Conservation (phyloP, 2,888 invertebrate genomes). For the Hydrotaea cyrtoneurina region DNA sequence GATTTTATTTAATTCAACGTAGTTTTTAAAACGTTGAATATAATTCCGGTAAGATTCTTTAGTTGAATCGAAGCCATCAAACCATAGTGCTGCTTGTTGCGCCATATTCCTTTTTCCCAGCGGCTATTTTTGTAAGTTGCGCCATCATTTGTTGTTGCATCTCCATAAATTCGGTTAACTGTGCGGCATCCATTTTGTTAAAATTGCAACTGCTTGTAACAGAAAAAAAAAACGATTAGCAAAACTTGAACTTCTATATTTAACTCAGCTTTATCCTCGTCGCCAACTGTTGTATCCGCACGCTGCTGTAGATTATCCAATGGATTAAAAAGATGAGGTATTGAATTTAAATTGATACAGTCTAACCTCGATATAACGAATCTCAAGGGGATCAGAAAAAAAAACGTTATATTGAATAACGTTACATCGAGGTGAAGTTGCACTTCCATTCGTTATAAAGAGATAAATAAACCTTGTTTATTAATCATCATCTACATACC, state of each 20-base stretch:
- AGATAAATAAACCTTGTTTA: too few relatives aligned
- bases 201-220: not conserved
- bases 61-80: conserved; percentile 24
- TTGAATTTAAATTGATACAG: too few relatives aligned
- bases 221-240: not conserved
- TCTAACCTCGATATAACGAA: too few relatives aligned
- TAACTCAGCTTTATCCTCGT: conserved; percentile 1
- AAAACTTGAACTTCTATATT: not conserved
- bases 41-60: conserved; percentile 26
- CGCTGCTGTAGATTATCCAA: not conserved
- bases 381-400: too few relatives aligned
- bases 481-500: too few relatives aligned
- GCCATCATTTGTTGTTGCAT: conserved; percentile 12
- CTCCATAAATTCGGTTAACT: conserved; percentile 11
- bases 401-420: too few relatives aligned
- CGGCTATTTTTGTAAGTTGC: not conserved
- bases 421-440: too few relatives aligned
- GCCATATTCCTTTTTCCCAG: not conserved
- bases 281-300: conserved; percentile 8
- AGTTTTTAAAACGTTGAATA: conserved; percentile 36
- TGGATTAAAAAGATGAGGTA: too few relatives aligned
- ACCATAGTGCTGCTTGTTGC: not conserved
- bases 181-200: not conserved
- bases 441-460: too few relatives aligned
- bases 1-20: conserved; percentile 31